Base-by-base conservation (phyloP, 2,797 vertebrate species). In the Gymnoscopelus braueri region DNA sequence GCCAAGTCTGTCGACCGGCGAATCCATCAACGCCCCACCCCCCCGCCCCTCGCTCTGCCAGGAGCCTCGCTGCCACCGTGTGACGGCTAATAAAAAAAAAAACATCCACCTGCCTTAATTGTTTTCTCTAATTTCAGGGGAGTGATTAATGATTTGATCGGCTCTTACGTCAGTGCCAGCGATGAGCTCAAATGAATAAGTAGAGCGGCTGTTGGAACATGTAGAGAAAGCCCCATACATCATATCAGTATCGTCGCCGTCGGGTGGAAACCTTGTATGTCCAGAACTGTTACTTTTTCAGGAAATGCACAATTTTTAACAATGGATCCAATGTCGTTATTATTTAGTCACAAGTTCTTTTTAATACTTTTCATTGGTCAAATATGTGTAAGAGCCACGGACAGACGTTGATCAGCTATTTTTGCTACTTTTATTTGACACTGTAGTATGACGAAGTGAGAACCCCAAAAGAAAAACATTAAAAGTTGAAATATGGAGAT, bases 81-180 rank as follows among this genome's bases (percentile, higher is more conserved):
- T 44, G 39, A 44, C 39, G 39, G 39, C 39, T 39, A 8, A 39
- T 39, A 44, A 10, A 44, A 44, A 80, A 81, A 87, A 86, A 75
- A 81, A 72, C 79, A 10, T 78, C 84, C 81, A 87, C 84, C 81
- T 82, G 82, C 82, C 71, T 90, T 90, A 91, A 91, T 88, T 91
- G 84, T 63, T 81, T 75, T 78, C 66, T 29, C 78, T 80, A 74
- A 71, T 79, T 83, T 84, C 80, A 82, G 86, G 87, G 79, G 75
- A 63, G 80, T 90, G 90, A 93, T 90, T 88, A 87, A 92, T 88
- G 87, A 88, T 84, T 86, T 85, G 83, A 91, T 91, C 88, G 82
- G 83, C 89, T 71, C 79, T 72, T 80, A 84, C 82, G 87, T 88
- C 84, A 80, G 74, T 35, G 77, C 80, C 79, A 79, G 84, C 85